Evolutionary conservation across 2,888 invertebrate genomes (phyloP).

Genomic region (Scaptomyza parva): DNA sequence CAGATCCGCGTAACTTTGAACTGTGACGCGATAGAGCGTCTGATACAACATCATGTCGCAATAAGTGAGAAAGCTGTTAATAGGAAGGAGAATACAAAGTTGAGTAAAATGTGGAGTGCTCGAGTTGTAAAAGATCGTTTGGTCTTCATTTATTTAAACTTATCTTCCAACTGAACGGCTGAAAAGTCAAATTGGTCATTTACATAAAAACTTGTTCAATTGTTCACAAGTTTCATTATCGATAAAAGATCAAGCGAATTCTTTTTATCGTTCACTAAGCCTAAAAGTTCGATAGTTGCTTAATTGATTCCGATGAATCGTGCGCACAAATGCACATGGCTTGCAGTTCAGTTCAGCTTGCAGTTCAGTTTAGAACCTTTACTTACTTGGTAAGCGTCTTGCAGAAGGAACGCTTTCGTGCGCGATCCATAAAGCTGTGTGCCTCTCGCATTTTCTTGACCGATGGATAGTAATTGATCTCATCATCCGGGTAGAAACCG

Average conservation of each 20-base stretch:
- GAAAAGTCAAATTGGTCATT: not conserved
- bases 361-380: no score
- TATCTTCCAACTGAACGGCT: not conserved
- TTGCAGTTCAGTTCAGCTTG: no score
- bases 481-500: conserved; percentile 92
- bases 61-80: conserved; percentile 89
- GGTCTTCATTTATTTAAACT: no score
- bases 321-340: no score
- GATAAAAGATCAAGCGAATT: not conserved
- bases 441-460: conserved; percentile 88
- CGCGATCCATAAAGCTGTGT: conserved; percentile 95
- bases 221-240: not conserved
- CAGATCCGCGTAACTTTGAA: conserved; percentile 87
- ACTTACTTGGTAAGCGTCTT: conserved; percentile 90
- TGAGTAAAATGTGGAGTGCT: no score
- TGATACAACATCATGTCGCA: conserved; percentile 90
- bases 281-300: not conserved
- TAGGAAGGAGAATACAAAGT: not conserved
- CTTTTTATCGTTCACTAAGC: not conserved
- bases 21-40: conserved; percentile 88
- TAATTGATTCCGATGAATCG: not conserved
- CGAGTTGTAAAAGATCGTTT: no score
- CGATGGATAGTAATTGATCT: conserved; percentile 85
- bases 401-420: conserved; percentile 92
- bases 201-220: not conserved